These are phyloP conservation scores for Talpa occidentalis DNA, from an alignment of 2,113 vertebrate species.

Conservation along the genomic window DNA sequence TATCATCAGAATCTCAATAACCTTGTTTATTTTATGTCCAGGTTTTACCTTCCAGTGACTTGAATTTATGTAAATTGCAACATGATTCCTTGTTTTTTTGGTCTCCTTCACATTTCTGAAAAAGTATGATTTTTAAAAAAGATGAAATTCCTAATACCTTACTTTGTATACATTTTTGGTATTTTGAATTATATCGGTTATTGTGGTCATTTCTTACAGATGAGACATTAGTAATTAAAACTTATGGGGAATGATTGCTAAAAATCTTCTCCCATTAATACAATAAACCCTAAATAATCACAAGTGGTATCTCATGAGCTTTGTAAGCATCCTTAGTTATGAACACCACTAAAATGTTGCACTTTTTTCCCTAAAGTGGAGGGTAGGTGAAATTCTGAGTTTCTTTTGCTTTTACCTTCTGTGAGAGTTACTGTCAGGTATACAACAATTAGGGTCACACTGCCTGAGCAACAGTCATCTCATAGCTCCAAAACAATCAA, in stretches of 20 bases:
- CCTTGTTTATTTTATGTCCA: slow-evolving; percentile 69
- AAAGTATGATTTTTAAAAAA: not conserved
- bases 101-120: slow-evolving; percentile 43
- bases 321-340: not conserved
- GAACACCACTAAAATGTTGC: not conserved
- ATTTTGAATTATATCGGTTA: slow-evolving; percentile 42
- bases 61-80: slow-evolving; percentile 52
- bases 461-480: not conserved
- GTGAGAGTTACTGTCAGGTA: not conserved
- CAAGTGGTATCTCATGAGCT: not conserved
- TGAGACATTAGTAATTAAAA: slow-evolving; percentile 18
- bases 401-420: not conserved
- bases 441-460: not conserved
- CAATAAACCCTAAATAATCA: not conserved
- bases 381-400: not conserved
- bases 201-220: slow-evolving; percentile 40
- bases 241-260: not conserved
- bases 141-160: too few relatives aligned
- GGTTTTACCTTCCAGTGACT: slow-evolving; percentile 54
- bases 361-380: not conserved
- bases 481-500: not conserved
- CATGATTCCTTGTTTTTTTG: slow-evolving; percentile 36
- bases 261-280: not conserved
- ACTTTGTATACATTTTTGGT: not conserved
- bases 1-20: slow-evolving; percentile 65